phyloP scores from a whole-genome alignment of 2,797 vertebrate genomes.

The Todus mexicanus region DNA sequence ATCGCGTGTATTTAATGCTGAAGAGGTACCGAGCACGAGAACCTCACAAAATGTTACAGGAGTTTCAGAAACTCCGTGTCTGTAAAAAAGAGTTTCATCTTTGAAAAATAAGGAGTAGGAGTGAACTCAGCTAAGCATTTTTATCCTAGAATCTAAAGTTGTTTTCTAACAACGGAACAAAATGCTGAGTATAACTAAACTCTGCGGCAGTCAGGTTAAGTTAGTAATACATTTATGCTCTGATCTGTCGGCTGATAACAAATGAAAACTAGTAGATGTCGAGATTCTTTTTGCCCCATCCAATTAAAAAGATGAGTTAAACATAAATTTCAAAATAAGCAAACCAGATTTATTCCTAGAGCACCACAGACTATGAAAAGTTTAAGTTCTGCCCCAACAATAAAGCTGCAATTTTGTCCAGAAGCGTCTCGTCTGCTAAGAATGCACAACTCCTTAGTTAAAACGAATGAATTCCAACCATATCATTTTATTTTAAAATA shows the following conservation, averaged over 20 bases:
- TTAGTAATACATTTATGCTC: background rate
- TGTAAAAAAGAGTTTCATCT: background rate
- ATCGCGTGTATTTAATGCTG: background rate
- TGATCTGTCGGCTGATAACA: background rate
- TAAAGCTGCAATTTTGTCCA: background rate
- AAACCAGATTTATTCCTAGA: background rate
- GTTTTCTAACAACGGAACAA: background rate
- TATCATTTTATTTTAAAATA: background rate
- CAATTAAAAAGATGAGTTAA: background rate
- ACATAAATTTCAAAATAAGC: background rate
- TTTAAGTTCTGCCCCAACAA: background rate
- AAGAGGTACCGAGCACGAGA: background rate
- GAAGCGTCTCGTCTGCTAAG: background rate
- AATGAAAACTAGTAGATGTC: background rate
- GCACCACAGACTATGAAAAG: background rate
- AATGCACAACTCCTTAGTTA: background rate
- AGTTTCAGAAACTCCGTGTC: background rate
- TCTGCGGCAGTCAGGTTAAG: background rate
- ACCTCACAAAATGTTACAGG: background rate
- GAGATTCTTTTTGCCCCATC: background rate
- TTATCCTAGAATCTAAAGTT: background rate
- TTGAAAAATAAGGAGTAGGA: background rate
- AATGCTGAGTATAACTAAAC: background rate
- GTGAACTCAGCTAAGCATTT: background rate
- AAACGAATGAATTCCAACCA: background rate